phyloP scores from a whole-genome alignment of 2,113 vertebrate species.

The Festucalex cinctus region DNA sequence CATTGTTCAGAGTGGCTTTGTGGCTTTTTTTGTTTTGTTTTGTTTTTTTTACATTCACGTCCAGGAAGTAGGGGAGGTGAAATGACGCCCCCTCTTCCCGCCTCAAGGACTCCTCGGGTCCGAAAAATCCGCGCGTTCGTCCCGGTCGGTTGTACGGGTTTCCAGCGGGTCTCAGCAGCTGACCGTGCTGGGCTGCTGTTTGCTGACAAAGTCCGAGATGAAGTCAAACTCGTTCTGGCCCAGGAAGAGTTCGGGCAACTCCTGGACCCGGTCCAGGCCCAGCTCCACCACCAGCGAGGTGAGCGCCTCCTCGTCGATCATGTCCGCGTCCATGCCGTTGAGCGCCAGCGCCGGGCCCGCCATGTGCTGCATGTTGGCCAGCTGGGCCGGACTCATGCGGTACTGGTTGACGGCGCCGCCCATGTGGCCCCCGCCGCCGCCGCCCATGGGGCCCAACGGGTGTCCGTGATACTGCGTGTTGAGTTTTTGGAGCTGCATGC shows the following conservation, averaged over 20 bases:
- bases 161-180: constrained; percentile 80
- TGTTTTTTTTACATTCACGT: constrained; percentile 75
- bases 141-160: too few relatives aligned
- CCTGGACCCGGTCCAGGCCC: constrained; percentile 91
- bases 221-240: constrained; percentile 99
- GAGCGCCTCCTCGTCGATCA: constrained; percentile 95
- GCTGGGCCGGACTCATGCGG: constrained; percentile 75
- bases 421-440: constrained; percentile 70
- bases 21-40: constrained; percentile 42
- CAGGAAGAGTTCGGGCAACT: constrained; percentile 94
- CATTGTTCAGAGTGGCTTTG: constrained; percentile 72
- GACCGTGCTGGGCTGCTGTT: constrained; percentile 92
- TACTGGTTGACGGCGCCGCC: constrained; percentile 72
- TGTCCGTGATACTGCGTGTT: constrained; percentile 89
- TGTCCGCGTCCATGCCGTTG: constrained; percentile 89
- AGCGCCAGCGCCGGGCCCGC: constrained; percentile 77
- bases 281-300: constrained; percentile 92
- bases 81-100: constrained; percentile 26
- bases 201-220: constrained; percentile 93
- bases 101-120: constrained; percentile 25
- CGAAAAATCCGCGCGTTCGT: constrained; percentile 24
- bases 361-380: constrained; percentile 81
- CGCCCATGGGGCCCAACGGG: constrained; percentile 75
- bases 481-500: constrained; percentile 92
- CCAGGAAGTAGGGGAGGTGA: constrained; percentile 52